phyloP scores from a whole-genome alignment of 64 coral and sea anemone species.

The Cladopsammia gracilis region DNA sequence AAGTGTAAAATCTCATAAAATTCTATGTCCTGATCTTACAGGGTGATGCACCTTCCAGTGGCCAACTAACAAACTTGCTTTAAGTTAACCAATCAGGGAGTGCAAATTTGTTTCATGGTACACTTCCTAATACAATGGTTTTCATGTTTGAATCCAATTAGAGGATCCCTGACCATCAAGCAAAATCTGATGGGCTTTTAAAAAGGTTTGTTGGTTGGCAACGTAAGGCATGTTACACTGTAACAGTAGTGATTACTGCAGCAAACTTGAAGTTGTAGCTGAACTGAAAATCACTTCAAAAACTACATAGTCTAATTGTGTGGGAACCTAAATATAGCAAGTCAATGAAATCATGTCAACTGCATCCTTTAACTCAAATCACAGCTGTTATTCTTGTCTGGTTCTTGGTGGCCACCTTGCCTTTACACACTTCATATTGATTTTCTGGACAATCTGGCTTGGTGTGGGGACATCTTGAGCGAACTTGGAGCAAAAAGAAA shows the following conservation, averaged over 20 bases:
- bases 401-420: slow-evolving; percentile 15
- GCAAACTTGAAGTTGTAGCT: neutral
- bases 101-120: neutral
- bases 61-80: neutral
- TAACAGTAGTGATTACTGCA: slow-evolving; percentile 2
- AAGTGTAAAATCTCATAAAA: no score
- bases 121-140: slow-evolving; percentile 8
- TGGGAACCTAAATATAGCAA: neutral
- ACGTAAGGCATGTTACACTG: slow-evolving; percentile 2
- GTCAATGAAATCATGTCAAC: slow-evolving; percentile 11
- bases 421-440: slow-evolving; percentile 31
- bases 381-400: neutral
- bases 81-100: neutral
- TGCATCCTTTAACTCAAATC: no score
- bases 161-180: neutral
- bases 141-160: slow-evolving; percentile 5
- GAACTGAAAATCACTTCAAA: neutral
- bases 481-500: slow-evolving; percentile 27
- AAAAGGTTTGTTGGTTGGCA: slow-evolving; percentile 8
- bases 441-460: slow-evolving; percentile 38
- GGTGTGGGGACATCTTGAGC: neutral
- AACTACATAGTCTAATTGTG: no score
- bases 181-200: slow-evolving; percentile 5
- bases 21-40: no score
- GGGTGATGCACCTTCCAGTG: no score